Conservation (phyloP, 1,140 invertebrate species). For the Drosophila arawakana region DNA sequence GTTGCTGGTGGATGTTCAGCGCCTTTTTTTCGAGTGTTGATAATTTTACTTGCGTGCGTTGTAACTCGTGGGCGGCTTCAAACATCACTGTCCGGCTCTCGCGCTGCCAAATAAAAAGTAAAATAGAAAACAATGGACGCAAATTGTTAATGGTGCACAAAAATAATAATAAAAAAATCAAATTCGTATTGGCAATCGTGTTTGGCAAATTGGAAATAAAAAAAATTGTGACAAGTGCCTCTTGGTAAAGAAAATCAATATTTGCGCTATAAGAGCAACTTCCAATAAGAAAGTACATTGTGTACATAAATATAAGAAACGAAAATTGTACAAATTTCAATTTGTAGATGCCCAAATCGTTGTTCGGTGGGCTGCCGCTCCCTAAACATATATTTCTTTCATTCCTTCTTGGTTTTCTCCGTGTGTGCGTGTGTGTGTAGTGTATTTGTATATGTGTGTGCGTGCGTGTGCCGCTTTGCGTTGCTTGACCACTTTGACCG, state of each 20-base stretch:
- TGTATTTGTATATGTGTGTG: constrained; percentile 29
- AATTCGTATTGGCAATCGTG: background rate
- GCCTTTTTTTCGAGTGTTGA: constrained; percentile 75
- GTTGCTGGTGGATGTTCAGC: constrained; percentile 78
- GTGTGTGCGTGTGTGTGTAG: constrained; percentile 37
- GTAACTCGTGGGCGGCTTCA: constrained; percentile 71
- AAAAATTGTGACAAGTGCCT: constrained; percentile 33
- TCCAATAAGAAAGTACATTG: constrained; percentile 64
- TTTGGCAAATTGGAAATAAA: constrained; percentile 15
- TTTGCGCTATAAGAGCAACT: constrained; percentile 28
- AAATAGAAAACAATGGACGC: constrained; percentile 19
- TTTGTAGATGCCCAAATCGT: constrained; percentile 29
- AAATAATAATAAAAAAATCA: constrained; percentile 6
- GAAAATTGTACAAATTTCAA: constrained; percentile 48
- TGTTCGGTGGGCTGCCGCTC: constrained; percentile 58
- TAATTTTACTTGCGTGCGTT: constrained; percentile 78
- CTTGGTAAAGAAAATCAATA: constrained; percentile 74
- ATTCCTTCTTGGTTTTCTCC: constrained; percentile 38
- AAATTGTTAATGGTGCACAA: constrained; percentile 3
- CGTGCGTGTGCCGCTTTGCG: constrained; percentile 56
- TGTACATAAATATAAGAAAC: constrained; percentile 40
- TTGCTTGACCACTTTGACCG: constrained; percentile 75
- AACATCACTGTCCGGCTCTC: constrained; percentile 26
- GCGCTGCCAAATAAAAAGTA: constrained; percentile 27
- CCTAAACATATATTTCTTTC: constrained; percentile 60